Conservation (phyloP, 1,140 invertebrate species). For the Bemisia tabaci region DNA sequence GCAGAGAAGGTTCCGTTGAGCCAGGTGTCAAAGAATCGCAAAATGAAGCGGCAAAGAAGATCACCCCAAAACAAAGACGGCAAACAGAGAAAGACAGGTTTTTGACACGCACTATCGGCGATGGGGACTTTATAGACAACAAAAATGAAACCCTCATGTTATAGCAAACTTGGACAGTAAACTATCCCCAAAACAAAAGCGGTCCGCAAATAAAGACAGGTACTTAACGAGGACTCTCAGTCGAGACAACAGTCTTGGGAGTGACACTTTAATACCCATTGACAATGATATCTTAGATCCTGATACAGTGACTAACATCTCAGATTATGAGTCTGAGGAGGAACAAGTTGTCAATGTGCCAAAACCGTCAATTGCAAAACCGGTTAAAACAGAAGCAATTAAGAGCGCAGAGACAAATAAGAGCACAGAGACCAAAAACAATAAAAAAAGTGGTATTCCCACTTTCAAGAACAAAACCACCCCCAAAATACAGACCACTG, state of each 20-base stretch:
- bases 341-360: slow-evolving; percentile 1
- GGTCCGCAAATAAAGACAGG: slow-evolving; percentile 53
- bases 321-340: background rate
- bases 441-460: background rate
- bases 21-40: slow-evolving; percentile 9
- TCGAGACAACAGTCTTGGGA: slow-evolving; percentile 20
- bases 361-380: background rate
- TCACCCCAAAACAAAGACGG: slow-evolving; percentile 50
- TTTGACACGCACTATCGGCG: slow-evolving; percentile 40
- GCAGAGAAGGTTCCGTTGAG: slow-evolving; percentile 13
- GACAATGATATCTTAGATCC: background rate
- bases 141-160: slow-evolving; percentile 7
- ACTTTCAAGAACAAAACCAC: background rate
- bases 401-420: background rate
- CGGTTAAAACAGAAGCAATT: background rate
- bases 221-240: slow-evolving; percentile 33
- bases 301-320: background rate
- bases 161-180: slow-evolving; percentile 5
- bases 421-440: background rate
- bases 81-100: slow-evolving; percentile 43
- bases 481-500: slow-evolving; percentile 9
- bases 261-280: background rate
- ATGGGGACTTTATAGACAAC: slow-evolving; percentile 14
- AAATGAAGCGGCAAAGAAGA: slow-evolving; percentile 24
- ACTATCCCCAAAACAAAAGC: slow-evolving; percentile 57